Percentiles rank a stretch among this genome's conserved stretches.
Evolutionary conservation across 2,113 vertebrate genomes (phyloP).

Genomic region (Edolisoma coerulescens): DNA sequence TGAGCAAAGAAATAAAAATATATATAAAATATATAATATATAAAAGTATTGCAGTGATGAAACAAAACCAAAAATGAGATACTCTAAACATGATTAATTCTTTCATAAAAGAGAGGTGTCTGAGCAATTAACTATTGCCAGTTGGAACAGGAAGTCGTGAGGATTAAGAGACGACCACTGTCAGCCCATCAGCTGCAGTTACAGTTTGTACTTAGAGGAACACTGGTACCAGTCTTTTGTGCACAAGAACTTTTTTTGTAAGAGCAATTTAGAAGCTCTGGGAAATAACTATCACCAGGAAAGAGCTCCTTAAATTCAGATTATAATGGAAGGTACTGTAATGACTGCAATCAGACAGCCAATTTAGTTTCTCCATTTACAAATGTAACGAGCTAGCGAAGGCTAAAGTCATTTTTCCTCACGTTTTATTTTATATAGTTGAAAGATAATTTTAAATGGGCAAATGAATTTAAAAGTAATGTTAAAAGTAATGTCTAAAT

Average conservation of each 20-base stretch:
- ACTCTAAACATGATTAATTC: slow-evolving; percentile 48
- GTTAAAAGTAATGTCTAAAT: background rate
- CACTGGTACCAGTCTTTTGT: background rate
- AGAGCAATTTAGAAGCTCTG: background rate
- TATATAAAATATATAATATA: slow-evolving; percentile 79
- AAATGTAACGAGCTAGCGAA: background rate
- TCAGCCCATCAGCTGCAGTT: background rate
- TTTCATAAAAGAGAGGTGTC: background rate
- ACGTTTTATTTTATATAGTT: background rate
- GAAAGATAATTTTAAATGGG: slow-evolving; percentile 5
- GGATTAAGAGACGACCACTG: background rate
- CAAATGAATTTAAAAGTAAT: background rate
- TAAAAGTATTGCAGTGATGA: slow-evolving; percentile 88
- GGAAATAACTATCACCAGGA: background rate
- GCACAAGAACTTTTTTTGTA: background rate
- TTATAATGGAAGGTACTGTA: background rate
- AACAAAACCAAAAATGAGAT: slow-evolving; percentile 83
- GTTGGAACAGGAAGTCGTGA: background rate
- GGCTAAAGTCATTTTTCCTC: background rate
- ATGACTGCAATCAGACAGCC: background rate
- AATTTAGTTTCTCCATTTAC: background rate
- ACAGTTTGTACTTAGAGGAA: background rate
- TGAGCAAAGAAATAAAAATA: slow-evolving; percentile 92
- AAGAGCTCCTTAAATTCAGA: background rate
- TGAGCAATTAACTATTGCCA: background rate